phyloP scores from a whole-genome alignment of 2,888 invertebrate species.

The Acanthosepion lycidas region DNA sequence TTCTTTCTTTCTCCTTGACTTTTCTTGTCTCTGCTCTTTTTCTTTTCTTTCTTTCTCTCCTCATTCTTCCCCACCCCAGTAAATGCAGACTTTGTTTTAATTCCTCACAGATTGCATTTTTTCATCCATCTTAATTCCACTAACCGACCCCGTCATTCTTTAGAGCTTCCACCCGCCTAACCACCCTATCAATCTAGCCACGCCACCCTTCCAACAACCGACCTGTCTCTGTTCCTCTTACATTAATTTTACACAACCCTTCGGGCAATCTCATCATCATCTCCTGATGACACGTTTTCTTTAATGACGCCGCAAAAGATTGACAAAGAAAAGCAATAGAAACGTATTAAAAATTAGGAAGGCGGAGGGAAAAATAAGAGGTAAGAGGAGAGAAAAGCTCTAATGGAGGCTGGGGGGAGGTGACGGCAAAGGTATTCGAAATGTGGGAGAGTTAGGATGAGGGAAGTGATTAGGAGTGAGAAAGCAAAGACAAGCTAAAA shows the following conservation, averaged over 20 bases:
- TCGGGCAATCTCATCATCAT: background rate
- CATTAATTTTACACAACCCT: conserved; percentile 2
- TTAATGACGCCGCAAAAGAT: conserved; percentile 20
- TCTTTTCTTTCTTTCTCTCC: background rate
- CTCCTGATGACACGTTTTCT: background rate
- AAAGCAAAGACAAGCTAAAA: background rate
- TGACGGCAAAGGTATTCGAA: background rate
- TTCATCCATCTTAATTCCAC: background rate
- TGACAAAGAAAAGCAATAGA: background rate
- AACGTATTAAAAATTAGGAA: background rate
- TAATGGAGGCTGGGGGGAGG: background rate
- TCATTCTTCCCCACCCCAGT: background rate
- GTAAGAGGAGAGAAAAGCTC: background rate
- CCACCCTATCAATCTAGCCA: background rate
- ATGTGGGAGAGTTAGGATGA: no score
- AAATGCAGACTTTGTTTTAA: background rate
- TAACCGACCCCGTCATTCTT: background rate
- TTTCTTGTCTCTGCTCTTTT: background rate
- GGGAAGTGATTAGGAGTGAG: background rate
- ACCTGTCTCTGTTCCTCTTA: background rate
- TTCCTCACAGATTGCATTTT: background rate
- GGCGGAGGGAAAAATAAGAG: background rate
- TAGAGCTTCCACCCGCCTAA: background rate
- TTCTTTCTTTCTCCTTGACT: background rate
- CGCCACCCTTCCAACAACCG: background rate